Base-by-base conservation (phyloP, 2,113 vertebrate genomes). In the Poeciliopsis turrubarensis region DNA sequence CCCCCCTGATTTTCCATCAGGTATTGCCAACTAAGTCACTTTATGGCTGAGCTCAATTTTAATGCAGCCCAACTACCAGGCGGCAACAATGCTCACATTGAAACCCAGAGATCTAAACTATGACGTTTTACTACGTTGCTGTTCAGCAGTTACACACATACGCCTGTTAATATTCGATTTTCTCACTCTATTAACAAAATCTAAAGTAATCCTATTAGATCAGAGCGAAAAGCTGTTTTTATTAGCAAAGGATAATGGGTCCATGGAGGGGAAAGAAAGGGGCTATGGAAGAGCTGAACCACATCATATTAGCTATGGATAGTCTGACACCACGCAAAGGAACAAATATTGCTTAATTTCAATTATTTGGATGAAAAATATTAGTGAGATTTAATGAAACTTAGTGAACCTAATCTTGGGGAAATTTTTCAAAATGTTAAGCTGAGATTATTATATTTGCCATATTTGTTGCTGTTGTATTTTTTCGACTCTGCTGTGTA, bases 11-110 rank as follows among this genome's bases (percentile, higher is more conserved):
- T 14, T 44, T 44, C 86, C 65, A 73, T 78, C 79, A 66, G 61
- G 78, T 57, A 85, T 83, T 76, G 78, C 82, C 77, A 83, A 68
- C 86, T 87, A 84, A 85, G 74, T 68, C 68, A 65, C 74, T 61
- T 72, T 85, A 81, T 83, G 72, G 72, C 67, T 72, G 32, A 75
- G 74, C 75, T 77, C 87, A 85, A 89, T 87, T 90, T 74, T 60
- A 1, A 67, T 34, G 83, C 85, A 89, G 83, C 86, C 87, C 76
- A 57, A 86, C 81, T 89, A 87, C 81, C 81, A 82, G 14, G 41
- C 41, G 60, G 77, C 77, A 74, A 87, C 76, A 81, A 78, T 15
- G 3, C 14, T 44, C 14, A 14, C 14, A 44, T 12, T 15, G 41
- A 44, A 44, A 44, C 12, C 3, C 41, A 39, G 37, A 13, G 37